These are phyloP conservation scores for Carcharodon carcharias DNA, from an alignment of 2,797 vertebrate species.

Conservation along the genomic window DNA sequence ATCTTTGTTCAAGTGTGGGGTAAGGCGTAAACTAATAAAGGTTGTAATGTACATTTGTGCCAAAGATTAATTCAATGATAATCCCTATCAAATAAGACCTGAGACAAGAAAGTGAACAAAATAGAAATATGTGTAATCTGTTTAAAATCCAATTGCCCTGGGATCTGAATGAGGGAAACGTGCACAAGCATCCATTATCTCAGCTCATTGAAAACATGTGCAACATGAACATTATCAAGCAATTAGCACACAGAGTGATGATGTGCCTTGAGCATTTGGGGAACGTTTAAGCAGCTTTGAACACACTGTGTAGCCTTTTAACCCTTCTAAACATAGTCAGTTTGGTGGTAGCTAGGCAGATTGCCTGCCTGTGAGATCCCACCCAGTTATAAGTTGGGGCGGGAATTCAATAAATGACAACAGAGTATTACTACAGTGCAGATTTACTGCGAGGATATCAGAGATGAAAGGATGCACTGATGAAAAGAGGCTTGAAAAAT, in stretches of 20 bases:
- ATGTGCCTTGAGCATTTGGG: not conserved
- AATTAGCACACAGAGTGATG: slow-evolving; percentile 3
- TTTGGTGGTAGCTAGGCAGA: not conserved
- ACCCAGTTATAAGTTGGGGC: not conserved
- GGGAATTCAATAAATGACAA: not conserved
- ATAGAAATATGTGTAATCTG: slow-evolving; percentile 32
- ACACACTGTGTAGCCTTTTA: not conserved
- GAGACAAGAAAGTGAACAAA: not conserved
- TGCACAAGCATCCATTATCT: slow-evolving; percentile 35
- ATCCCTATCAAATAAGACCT: slow-evolving; percentile 1
- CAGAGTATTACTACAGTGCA: too few species aligned
- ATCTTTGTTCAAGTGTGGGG: not conserved
- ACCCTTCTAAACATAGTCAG: not conserved
- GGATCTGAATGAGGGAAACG: not conserved
- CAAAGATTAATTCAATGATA: slow-evolving; percentile 36
- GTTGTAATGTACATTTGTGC: slow-evolving; percentile 6
- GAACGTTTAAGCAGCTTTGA: not conserved
- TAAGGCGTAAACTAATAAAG: slow-evolving; percentile 16
- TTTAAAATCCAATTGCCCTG: slow-evolving; percentile 33
- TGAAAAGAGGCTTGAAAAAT: too few species aligned
- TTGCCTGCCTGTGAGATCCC: not conserved
- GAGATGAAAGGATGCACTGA: too few species aligned
- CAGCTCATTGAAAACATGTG: not conserved
- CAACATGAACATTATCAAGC: not conserved
- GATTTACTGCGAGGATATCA: too few species aligned